These are phyloP conservation scores for Monochamus saltuarius DNA, from an alignment of 1,140 invertebrate genomes.

Conservation along the genomic window DNA sequence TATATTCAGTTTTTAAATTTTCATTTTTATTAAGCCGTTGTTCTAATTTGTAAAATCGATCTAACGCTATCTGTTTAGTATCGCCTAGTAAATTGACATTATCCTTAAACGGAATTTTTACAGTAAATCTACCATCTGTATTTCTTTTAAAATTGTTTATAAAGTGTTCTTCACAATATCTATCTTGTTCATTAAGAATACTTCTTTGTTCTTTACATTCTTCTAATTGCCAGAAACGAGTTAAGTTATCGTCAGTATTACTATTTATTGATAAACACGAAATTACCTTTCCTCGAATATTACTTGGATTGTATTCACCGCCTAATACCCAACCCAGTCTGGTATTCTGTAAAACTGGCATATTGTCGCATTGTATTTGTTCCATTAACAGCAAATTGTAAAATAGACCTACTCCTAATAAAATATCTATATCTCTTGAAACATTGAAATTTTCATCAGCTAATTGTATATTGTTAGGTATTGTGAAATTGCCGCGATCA, in stretches of 20 bases:
- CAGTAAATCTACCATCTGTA: not conserved
- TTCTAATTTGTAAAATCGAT: not conserved
- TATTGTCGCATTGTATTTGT: not conserved
- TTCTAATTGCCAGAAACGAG: too few species aligned
- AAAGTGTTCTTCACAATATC: too few species aligned
- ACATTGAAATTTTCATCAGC: constrained; percentile 30
- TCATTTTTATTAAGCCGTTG: not conserved
- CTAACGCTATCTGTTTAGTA: not conserved
- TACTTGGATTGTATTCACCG: not conserved
- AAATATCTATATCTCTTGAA: not conserved
- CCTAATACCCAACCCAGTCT: constrained; percentile 20
- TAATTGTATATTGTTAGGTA: not conserved
- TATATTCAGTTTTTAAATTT: not conserved
- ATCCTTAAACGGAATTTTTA: not conserved
- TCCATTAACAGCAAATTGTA: not conserved
- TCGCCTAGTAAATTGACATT: not conserved
- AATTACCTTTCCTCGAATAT: too few species aligned
- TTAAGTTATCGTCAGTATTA: too few species aligned
- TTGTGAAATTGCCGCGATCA: too few species aligned
- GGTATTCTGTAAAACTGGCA: constrained; percentile 10
- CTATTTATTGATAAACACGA: too few species aligned
- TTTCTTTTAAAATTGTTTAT: too few species aligned
- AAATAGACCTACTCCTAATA: not conserved
- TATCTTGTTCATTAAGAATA: too few species aligned
- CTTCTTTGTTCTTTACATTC: too few species aligned